These are phyloP conservation scores for Recurvirostra avosetta DNA, from an alignment of 2,113 vertebrate species.

Conservation along the genomic window DNA sequence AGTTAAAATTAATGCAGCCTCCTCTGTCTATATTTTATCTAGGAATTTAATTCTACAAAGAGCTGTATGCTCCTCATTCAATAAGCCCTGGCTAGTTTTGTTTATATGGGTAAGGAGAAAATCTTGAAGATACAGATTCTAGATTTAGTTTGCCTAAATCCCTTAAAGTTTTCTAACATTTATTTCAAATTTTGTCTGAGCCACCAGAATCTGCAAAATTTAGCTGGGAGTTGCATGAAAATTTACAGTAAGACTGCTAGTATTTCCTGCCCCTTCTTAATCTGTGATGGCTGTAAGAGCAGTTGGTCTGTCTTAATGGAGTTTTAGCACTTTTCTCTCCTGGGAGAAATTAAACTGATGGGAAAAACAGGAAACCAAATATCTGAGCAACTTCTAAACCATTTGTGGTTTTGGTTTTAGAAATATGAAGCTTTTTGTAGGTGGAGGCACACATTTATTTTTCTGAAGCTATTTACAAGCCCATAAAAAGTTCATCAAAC, in stretches of 20 bases:
- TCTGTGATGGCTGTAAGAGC: neutral
- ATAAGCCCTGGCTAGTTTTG: rapidly evolving
- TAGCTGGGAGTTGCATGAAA: neutral
- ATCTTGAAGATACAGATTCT: neutral
- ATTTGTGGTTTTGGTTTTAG: neutral
- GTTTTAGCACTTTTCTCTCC: slow-evolving; percentile 7
- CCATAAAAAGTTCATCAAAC: neutral
- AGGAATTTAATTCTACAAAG: neutral
- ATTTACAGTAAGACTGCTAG: neutral
- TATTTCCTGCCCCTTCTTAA: neutral
- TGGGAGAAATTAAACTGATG: neutral
- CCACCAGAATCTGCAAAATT: neutral
- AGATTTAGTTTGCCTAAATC: neutral
- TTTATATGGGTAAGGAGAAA: neutral
- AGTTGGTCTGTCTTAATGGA: neutral
- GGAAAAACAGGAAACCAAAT: neutral
- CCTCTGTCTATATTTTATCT: neutral
- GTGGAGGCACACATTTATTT: neutral
- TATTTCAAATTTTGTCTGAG: neutral
- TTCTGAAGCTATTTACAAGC: neutral
- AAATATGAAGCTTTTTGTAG: neutral
- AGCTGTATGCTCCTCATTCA: neutral
- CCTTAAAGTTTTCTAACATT: neutral
- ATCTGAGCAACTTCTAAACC: neutral
- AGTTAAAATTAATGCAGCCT: neutral